Evolutionary conservation across 2,888 invertebrate species (phyloP).

Genomic region (Macrosiphum euphorbiae): DNA sequence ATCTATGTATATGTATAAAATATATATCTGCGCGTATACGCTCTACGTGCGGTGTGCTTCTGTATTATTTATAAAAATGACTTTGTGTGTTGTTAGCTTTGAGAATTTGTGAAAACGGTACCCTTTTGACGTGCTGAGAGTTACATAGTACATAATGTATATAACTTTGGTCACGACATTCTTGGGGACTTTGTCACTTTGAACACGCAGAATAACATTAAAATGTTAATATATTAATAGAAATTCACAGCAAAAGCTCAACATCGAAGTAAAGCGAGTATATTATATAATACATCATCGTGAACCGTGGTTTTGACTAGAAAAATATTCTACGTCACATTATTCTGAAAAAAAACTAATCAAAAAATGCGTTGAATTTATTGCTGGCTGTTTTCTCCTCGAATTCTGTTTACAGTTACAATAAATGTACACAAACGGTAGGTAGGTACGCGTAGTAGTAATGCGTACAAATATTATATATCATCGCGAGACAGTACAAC

Average conservation of each 20-base stretch:
- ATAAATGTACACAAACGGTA: neutral
- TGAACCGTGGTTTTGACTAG: neutral
- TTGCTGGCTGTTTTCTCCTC: neutral
- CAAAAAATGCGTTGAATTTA: neutral
- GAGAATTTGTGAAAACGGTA: conserved; percentile 21
- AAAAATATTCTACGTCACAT: neutral
- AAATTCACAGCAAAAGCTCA: conserved; percentile 8
- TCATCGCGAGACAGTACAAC: neutral
- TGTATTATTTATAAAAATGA: conserved; percentile 10
- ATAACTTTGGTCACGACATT: conserved; percentile 16
- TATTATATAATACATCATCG: neutral
- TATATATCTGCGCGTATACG: neutral
- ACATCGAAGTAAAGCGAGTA: neutral
- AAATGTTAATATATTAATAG: conserved; percentile 25
- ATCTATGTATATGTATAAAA: neutral
- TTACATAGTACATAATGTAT: neutral
- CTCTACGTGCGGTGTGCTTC: neutral
- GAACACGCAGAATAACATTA: neutral
- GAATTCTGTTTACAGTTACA: conserved; percentile 7
- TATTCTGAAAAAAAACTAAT: neutral
- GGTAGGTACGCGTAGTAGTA: neutral
- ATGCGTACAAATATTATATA: neutral
- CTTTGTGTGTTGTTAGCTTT: neutral
- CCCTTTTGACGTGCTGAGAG: neutral
- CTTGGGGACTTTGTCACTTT: neutral